Evolutionary conservation across 2,888 invertebrate genomes (phyloP).

Genomic region (Koerneria pararmatus): DNA sequence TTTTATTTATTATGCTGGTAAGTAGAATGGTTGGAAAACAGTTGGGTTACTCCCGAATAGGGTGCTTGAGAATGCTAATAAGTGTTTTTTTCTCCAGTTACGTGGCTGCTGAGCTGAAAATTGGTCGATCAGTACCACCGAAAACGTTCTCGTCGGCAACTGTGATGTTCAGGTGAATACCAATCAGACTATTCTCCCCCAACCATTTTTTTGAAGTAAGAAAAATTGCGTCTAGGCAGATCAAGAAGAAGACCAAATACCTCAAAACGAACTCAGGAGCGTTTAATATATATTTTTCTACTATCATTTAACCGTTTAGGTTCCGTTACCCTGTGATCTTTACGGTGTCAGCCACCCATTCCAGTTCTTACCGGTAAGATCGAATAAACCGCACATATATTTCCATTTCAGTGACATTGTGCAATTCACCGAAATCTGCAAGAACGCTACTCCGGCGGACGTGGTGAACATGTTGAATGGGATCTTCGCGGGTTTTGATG

Average conservation of each 20-base stretch:
- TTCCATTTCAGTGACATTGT: slow-evolving; percentile 47
- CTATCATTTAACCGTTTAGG: no score
- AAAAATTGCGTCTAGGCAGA: no score
- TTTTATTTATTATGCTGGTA: no score
- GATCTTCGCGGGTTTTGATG: slow-evolving; percentile 55
- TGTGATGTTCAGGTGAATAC: slow-evolving; percentile 48
- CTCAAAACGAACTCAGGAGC: no score
- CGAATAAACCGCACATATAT: background rate
- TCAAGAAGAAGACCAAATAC: no score
- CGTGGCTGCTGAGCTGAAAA: slow-evolving; percentile 53
- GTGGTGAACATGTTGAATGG: slow-evolving; percentile 50
- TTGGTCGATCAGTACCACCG: slow-evolving; percentile 54
- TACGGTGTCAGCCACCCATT: no score
- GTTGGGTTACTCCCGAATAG: no score
- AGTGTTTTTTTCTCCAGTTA: slow-evolving; percentile 31
- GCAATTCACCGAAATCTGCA: slow-evolving; percentile 52
- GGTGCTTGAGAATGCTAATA: background rate
- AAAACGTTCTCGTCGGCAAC: slow-evolving; percentile 51
- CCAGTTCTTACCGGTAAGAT: background rate
- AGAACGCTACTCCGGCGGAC: slow-evolving; percentile 47
- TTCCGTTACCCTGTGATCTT: no score
- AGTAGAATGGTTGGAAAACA: no score
- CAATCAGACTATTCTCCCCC: no score
- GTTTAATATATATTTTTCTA: no score
- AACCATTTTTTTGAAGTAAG: no score